Evolutionary conservation across 2,797 vertebrate genomes (phyloP), one percentile per base, ranked within the genome.

Genomic region (Percopsis omiscomaycus): DNA sequence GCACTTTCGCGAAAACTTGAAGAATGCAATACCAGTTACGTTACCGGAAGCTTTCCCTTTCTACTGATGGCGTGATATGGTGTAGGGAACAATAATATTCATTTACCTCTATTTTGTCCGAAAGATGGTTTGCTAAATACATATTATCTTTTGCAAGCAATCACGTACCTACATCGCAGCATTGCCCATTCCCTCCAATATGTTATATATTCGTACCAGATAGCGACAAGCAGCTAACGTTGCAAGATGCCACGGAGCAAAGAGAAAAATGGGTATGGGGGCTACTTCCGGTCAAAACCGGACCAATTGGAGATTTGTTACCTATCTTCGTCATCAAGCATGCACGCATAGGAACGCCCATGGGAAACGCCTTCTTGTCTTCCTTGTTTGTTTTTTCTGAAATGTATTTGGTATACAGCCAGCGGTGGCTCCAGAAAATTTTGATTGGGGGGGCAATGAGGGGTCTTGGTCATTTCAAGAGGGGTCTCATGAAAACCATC

Each of bases 221-320:
- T 69, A 2, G 45, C 60, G 0, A 47, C 56, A 3, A 27, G 1
- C 44, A 28, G 69, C 32, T 42, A 8, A 42, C 37, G 37, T 42
- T 42, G 37, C 6, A 53, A 67, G 79, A 79, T 84, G 89, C 89
- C 89, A 91, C 89, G 89, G 89, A 81, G 88, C 88, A 86, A 30
- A 77, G 76, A 71, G 55, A 59, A 66, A 78, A 86, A 78, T 79
- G 66, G 77, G 54, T 70, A 48, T 14, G 30, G 0, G 45, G 42
- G 56, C 58, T 58, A 74, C 82, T 88, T 91, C 89, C 88, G 87
- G 72, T 76, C 42, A 32, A 12, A 0, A 28, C n/a, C 13, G 5
- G 62, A 30, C 89, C 88, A 90, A 91, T 90, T 3, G 53, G 52
- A 75, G 59, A 11, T 4, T 14, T n/a, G 59, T 29, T 65, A 15